Evolutionary conservation across 2,888 invertebrate genomes (phyloP).

Genomic region (Synanthedon formicaeformis): DNA sequence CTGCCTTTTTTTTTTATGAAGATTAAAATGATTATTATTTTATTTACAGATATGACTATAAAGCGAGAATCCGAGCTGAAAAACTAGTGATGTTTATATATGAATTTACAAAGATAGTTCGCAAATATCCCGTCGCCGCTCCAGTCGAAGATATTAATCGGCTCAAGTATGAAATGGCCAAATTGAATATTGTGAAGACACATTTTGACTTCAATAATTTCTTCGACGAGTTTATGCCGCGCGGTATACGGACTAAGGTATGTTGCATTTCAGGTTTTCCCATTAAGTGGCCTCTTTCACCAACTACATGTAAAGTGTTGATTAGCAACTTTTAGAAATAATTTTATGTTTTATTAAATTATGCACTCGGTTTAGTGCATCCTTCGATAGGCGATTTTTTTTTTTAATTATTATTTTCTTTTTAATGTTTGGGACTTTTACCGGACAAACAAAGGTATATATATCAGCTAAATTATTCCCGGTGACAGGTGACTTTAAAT

Average conservation of each 20-base stretch:
- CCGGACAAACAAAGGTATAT: no score
- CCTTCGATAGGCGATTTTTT: no score
- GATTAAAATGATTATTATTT: neutral
- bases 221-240: slow-evolving; percentile 49
- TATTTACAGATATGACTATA: slow-evolving; percentile 46
- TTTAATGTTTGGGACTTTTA: no score
- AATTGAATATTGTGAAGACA: slow-evolving; percentile 36
- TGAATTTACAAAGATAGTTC: slow-evolving; percentile 29
- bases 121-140: slow-evolving; percentile 19
- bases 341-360: no score
- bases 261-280: slow-evolving; percentile 4
- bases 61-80: slow-evolving; percentile 48
- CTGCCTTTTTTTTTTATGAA: no score
- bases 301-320: no score
- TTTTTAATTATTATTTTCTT: no score
- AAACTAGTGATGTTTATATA: slow-evolving; percentile 41
- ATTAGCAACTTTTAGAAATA: no score
- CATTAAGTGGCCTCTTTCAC: no score
- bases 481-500: no score
- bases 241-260: slow-evolving; percentile 51
- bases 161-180: slow-evolving; percentile 46
- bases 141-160: slow-evolving; percentile 20
- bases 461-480: no score
- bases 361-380: no score
- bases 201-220: slow-evolving; percentile 56